phyloP scores from a whole-genome alignment of 2,113 vertebrate genomes.

The Canis aureus region DNA sequence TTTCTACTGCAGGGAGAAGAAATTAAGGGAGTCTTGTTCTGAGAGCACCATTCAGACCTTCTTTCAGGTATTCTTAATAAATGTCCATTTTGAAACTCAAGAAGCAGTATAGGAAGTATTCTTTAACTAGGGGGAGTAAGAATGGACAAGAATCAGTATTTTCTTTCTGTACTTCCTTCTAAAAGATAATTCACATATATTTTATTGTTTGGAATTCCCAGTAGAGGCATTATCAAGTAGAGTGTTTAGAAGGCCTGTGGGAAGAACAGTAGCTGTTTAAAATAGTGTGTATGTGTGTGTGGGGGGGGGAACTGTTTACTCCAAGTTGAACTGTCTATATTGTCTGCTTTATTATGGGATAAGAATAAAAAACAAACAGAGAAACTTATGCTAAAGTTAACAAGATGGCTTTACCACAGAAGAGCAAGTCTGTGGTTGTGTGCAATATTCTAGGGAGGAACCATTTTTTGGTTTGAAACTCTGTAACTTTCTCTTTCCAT shows the following conservation, averaged over 20 bases:
- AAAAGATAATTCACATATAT: background rate
- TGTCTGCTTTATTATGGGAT: background rate
- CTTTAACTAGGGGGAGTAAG: background rate
- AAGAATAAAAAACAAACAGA: background rate
- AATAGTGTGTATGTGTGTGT: background rate
- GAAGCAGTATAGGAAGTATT: background rate
- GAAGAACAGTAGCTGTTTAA: background rate
- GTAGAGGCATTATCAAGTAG: background rate
- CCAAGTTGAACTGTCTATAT: background rate
- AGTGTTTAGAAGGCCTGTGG: background rate
- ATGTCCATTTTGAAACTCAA: background rate
- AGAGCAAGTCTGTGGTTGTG: background rate
- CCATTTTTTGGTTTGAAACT: constrained; percentile 44
- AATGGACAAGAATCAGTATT: background rate
- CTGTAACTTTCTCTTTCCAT: background rate
- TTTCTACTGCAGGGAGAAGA: no score
- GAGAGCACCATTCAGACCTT: no score
- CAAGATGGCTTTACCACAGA: background rate
- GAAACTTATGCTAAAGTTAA: constrained; percentile 1
- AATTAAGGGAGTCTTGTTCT: no score
- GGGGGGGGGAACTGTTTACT: background rate
- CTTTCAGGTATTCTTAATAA: background rate
- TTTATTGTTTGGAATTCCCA: constrained; percentile 24
- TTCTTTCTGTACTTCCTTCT: background rate
- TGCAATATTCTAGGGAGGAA: background rate